A percentile compares a stretch with the other conserved stretches of the same genome.
phyloP scores from a whole-genome alignment of 2,888 invertebrate species.

The Ephialtes manifestator region DNA sequence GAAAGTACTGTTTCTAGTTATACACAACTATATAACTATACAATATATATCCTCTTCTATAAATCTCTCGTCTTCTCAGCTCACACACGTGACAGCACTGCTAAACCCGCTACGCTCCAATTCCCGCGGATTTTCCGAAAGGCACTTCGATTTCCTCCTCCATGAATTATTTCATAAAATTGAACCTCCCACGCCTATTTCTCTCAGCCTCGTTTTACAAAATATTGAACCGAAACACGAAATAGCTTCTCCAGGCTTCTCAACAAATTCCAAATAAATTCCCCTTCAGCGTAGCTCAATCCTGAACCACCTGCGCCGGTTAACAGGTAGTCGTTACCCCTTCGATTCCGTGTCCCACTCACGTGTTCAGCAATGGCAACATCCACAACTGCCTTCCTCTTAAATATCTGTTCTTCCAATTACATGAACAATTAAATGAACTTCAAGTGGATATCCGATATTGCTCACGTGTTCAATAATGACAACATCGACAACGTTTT shows the following conservation, averaged over 20 bases:
- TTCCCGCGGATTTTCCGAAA: constrained; percentile 18
- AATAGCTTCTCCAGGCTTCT: constrained; percentile 13
- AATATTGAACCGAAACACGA: neutral
- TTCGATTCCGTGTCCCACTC: constrained; percentile 25
- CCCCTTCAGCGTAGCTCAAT: neutral
- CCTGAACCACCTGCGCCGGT: constrained; percentile 32
- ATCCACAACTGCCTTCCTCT: neutral
- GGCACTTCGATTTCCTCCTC: constrained; percentile 34
- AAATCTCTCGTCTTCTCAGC: neutral
- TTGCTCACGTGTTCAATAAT: too few species aligned
- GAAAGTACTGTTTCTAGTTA: neutral
- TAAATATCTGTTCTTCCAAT: neutral
- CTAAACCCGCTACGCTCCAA: constrained; percentile 1
- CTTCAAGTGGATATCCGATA: too few species aligned
- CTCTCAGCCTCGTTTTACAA: neutral
- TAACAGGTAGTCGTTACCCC: constrained; percentile 53
- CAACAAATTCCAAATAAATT: constrained; percentile 8
- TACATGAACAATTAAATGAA: neutral
- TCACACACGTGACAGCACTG: neutral
- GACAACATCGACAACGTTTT: too few species aligned
- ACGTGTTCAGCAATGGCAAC: constrained; percentile 8
- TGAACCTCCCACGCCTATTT: neutral
- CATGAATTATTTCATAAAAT: constrained; percentile 28
- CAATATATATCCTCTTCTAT: neutral
- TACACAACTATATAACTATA: neutral